A percentile compares a stretch with the other conserved stretches of the same genome.
Conservation (phyloP, 2,113 vertebrate species). For the Platichthys flesus region DNA sequence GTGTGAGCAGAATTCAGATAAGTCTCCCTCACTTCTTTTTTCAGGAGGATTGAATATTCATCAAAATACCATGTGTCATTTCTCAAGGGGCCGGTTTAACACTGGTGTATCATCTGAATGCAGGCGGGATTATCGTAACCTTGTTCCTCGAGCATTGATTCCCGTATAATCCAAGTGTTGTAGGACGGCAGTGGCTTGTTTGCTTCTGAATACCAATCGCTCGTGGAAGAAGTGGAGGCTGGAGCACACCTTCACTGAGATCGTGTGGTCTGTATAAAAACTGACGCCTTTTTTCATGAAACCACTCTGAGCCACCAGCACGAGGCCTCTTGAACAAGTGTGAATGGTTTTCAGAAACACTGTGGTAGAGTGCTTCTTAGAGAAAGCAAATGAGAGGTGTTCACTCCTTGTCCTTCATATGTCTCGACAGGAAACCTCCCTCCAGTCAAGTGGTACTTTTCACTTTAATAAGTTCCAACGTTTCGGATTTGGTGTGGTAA, state of each 20-base stretch:
- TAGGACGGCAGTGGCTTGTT: constrained; percentile 37
- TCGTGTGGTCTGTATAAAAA: constrained; percentile 28
- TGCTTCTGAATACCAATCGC: constrained; percentile 49
- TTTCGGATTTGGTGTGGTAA: background rate
- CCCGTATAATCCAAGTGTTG: constrained; percentile 51
- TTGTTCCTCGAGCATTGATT: constrained; percentile 60
- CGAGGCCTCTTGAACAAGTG: background rate
- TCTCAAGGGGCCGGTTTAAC: constrained; percentile 48
- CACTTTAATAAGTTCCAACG: too few species aligned
- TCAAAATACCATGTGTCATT: constrained; percentile 50
- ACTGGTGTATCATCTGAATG: constrained; percentile 58
- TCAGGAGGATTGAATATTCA: constrained; percentile 62
- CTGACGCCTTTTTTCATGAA: constrained; percentile 36
- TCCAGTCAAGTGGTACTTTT: too few species aligned
- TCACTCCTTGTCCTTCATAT: background rate
- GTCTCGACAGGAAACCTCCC: background rate
- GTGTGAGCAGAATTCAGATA: constrained; percentile 30
- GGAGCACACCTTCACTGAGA: constrained; percentile 18
- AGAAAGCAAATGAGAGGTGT: constrained; percentile 1
- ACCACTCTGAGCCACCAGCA: constrained; percentile 15
- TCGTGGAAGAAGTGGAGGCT: constrained; percentile 29
- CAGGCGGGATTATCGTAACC: constrained; percentile 58
- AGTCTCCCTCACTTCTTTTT: constrained; percentile 31
- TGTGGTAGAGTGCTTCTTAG: constrained; percentile 2
- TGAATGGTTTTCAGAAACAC: constrained; percentile 11